A percentile compares a stretch with the other conserved stretches of the same genome.
Evolutionary conservation across 1,140 invertebrate genomes (phyloP).

Genomic region (Druon quercuslanigerum): DNA sequence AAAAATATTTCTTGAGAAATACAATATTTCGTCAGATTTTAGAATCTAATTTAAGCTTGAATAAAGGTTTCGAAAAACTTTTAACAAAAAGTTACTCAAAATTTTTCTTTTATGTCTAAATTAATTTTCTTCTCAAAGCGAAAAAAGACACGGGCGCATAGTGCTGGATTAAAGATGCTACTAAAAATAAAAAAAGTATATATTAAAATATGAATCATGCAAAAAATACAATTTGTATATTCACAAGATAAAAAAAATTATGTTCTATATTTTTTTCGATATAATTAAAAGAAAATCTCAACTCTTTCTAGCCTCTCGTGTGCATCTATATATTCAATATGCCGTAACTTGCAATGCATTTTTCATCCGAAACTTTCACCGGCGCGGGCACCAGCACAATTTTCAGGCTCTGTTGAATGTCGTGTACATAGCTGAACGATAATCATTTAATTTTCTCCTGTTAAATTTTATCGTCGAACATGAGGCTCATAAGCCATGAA

Average conservation of each 20-base stretch:
- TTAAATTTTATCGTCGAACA: background rate
- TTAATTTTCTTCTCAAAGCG: too few relatives aligned
- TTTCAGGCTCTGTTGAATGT: constrained; percentile 16
- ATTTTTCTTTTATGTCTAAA: too few relatives aligned
- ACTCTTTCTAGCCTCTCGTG: constrained; percentile 6
- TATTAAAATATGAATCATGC: too few relatives aligned
- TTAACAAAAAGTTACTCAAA: too few relatives aligned
- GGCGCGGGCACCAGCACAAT: constrained; percentile 28
- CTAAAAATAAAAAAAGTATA: too few relatives aligned
- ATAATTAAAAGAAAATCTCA: constrained; percentile 21
- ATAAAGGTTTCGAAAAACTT: too few relatives aligned
- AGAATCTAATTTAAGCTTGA: too few relatives aligned
- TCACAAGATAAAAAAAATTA: background rate
- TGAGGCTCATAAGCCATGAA: background rate
- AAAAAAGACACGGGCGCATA: too few relatives aligned
- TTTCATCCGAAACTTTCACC: constrained; percentile 49
- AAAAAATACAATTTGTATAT: background rate
- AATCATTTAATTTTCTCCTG: constrained; percentile 19
- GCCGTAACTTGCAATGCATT: constrained; percentile 43
- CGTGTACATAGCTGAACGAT: background rate
- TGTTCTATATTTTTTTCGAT: constrained; percentile 1
- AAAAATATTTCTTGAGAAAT: too few relatives aligned
- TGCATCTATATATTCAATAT: constrained; percentile 21
- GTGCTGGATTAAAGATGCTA: too few relatives aligned
- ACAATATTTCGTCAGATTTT: too few relatives aligned